Conservation (phyloP, 1,140 invertebrate genomes). For the Tetramorium simillimum region DNA sequence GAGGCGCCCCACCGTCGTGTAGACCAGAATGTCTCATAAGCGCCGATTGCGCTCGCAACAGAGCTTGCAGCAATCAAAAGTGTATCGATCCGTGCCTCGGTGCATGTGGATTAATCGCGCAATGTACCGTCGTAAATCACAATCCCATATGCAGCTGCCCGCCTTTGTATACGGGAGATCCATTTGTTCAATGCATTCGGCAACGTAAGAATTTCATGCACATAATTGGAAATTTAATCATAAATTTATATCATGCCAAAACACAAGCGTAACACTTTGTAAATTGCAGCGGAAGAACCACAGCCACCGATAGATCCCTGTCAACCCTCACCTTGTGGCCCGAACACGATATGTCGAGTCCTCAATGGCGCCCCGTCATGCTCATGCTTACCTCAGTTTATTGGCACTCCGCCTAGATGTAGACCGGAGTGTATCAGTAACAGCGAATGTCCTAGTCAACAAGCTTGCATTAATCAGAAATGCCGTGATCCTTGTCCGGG, state of each 20-base stretch:
- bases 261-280: neutral
- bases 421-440: constrained; percentile 86
- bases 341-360: constrained; percentile 85
- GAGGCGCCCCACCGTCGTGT: constrained; percentile 89
- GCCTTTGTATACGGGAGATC: constrained; percentile 86
- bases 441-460: constrained; percentile 85
- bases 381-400: constrained; percentile 84
- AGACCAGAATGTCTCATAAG: constrained; percentile 90
- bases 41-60: constrained; percentile 88
- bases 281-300: constrained; percentile 66
- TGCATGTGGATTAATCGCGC: constrained; percentile 88
- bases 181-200: constrained; percentile 86
- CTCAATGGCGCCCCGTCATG: constrained; percentile 85
- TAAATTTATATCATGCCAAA: neutral
- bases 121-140: constrained; percentile 89
- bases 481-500: constrained; percentile 86
- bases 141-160: constrained; percentile 89
- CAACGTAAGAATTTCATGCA: constrained; percentile 80
- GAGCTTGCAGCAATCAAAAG: constrained; percentile 90
- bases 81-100: constrained; percentile 90
- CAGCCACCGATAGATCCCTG: constrained; percentile 84
- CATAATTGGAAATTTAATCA: neutral
- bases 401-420: constrained; percentile 84
- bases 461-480: constrained; percentile 86
- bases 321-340: constrained; percentile 86